Base-by-base conservation (phyloP, 2,888 invertebrate species). In the Trichogramma evanescens region DNA sequence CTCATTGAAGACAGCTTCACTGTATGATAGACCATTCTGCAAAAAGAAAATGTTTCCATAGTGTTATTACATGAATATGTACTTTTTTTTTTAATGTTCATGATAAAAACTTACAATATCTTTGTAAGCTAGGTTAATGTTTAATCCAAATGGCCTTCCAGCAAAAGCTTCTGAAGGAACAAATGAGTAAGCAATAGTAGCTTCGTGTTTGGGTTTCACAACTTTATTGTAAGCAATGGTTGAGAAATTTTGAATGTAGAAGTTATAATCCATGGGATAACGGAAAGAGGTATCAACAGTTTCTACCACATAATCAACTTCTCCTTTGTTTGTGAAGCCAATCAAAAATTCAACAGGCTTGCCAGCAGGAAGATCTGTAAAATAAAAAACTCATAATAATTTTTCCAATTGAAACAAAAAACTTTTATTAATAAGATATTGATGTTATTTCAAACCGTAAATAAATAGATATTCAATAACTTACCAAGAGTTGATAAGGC, bases 251-350 rank as follows among this genome's bases (percentile, higher is more conserved):
- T 98, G 97, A 68, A 99, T 95, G 81, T 92, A 93, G 80, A 94
- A 99, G 68, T 89, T 94, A 81, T 94, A 99, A 80, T 99, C 98
- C 90, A 96, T 93, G 6, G 98, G 97, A 76, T 98, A 99, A 69
- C 97, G 89, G 87, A 99, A 97, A 0, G 98, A 97, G 0, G 97
- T 96, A 72, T 98, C 98, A 74, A 98, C 84, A 5, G 90, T 88
- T 75, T 99, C 96, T 38, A 99, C 86, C 39, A 90, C 79, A 74
- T 97, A 96, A 69, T 96, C 94, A 69, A 89, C 87, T 62, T 88
- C 84, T 53, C 97, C 99, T 75, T 93, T 93, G 82, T 99, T 99
- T 58, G 88, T 86, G 80, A 99, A 97, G 38, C 98, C 97, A 64
- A 99, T 93, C 1, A 99, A 82, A 79, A 97, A 93, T 78, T 96